These are phyloP conservation scores for Crotalus helleri DNA, from an alignment of 2,113 vertebrate species.

Conservation along the genomic window DNA sequence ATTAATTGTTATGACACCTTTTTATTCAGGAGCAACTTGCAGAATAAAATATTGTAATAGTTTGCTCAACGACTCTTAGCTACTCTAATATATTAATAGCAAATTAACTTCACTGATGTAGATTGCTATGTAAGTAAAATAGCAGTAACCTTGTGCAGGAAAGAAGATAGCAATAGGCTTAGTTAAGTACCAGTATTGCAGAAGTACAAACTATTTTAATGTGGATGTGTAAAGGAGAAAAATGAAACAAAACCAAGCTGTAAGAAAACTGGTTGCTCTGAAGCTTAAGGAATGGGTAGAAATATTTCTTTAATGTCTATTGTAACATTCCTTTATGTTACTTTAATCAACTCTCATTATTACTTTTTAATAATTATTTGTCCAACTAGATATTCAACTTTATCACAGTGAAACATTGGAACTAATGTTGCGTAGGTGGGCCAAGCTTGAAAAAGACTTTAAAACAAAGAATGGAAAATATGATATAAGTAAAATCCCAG, in stretches of 20 bases:
- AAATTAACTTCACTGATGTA: neutral
- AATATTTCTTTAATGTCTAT: neutral
- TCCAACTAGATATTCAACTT: constrained; percentile 81
- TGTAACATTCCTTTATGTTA: constrained; percentile 1
- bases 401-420: constrained; percentile 89
- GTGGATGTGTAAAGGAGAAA: neutral
- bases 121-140: neutral
- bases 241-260: neutral
- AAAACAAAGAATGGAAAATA: constrained; percentile 89
- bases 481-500: constrained; percentile 89
- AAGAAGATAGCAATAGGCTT: neutral
- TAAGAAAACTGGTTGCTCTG: neutral
- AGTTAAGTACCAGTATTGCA: neutral
- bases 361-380: constrained; percentile 9
- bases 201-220: neutral
- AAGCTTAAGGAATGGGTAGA: neutral
- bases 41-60: neutral
- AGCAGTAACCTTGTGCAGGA: neutral
- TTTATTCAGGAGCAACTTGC: constrained; percentile 6
- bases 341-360: neutral
- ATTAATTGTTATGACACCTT: neutral
- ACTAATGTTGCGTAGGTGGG: constrained; percentile 86
- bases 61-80: neutral
- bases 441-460: constrained; percentile 88
- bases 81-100: neutral